A percentile compares a stretch with the other conserved stretches of the same genome.
Evolutionary conservation across 1,140 invertebrate genomes (phyloP).

Genomic region (Theocolax elegans): DNA sequence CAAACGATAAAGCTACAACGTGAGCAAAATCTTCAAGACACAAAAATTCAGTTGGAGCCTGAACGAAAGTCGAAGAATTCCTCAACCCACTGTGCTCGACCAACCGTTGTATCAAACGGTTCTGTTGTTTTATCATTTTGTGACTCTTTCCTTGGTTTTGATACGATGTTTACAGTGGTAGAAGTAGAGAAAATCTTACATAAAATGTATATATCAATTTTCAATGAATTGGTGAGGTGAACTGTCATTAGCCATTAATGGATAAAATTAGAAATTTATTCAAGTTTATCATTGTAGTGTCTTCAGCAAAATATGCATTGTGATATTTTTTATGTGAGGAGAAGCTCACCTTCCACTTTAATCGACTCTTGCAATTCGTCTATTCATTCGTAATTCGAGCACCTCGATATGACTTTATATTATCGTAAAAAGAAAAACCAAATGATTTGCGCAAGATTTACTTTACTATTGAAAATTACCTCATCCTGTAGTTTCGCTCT

Average conservation of each 20-base stretch:
- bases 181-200: background rate
- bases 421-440: background rate
- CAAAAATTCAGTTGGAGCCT: slow-evolving; percentile 12
- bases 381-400: background rate
- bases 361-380: slow-evolving; percentile 16
- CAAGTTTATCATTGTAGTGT: slow-evolving; percentile 7
- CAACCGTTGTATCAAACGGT: slow-evolving; percentile 18
- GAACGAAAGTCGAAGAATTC: slow-evolving; percentile 5
- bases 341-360: slow-evolving; percentile 8
- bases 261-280: slow-evolving; percentile 21
- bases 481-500: slow-evolving; percentile 1
- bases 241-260: slow-evolving; percentile 11
- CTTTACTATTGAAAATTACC: background rate
- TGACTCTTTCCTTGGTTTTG: slow-evolving; percentile 53
- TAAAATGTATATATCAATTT: slow-evolving; percentile 27
- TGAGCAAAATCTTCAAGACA: slow-evolving; percentile 15
- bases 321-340: slow-evolving; percentile 35
- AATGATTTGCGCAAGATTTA: slow-evolving; percentile 14
- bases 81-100: slow-evolving; percentile 13
- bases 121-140: slow-evolving; percentile 27
- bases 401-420: slow-evolving; percentile 12
- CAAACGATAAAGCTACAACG: background rate
- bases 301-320: slow-evolving; percentile 24
- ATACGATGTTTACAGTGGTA: slow-evolving; percentile 53
- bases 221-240: slow-evolving; percentile 7